Evolutionary conservation across 1,140 invertebrate genomes (phyloP).

Genomic region (Atta cephalotes): DNA sequence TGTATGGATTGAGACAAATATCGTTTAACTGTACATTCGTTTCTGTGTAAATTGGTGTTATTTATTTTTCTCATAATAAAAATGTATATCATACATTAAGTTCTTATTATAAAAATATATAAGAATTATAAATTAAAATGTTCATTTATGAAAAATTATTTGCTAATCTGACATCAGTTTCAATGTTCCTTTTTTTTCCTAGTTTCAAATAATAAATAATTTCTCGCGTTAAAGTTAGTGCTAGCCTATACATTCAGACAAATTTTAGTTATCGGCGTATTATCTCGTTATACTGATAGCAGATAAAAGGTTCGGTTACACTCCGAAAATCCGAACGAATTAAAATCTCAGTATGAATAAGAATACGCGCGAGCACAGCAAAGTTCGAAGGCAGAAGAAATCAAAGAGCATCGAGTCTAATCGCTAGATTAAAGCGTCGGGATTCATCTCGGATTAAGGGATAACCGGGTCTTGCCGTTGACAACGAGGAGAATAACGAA

Average conservation of each 20-base stretch:
- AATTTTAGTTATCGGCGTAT: neutral
- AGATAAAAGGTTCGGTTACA: slow-evolving; percentile 2
- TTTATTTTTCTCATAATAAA: neutral
- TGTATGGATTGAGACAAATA: neutral
- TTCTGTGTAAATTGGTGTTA: neutral
- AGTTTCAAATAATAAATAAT: neutral
- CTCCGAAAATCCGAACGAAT: slow-evolving; percentile 25
- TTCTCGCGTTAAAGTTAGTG: neutral
- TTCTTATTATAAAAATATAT: neutral
- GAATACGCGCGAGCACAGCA: slow-evolving; percentile 17
- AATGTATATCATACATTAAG: neutral
- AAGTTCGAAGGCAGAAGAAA: slow-evolving; percentile 62
- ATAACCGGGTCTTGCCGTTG: slow-evolving; percentile 64
- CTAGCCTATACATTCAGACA: neutral
- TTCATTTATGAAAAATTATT: slow-evolving; percentile 1
- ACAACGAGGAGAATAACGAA: slow-evolving; percentile 72
- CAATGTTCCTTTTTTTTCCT: neutral
- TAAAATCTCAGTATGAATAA: slow-evolving; percentile 48
- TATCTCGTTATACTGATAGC: slow-evolving; percentile 14
- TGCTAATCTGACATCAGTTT: neutral
- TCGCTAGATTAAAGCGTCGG: slow-evolving; percentile 71
- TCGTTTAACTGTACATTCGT: neutral
- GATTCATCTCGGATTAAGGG: slow-evolving; percentile 73
- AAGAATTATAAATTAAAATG: too few relatives aligned
- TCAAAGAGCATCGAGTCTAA: slow-evolving; percentile 72